Percentiles rank a stretch among this genome's conserved stretches.
These are phyloP conservation scores for Leptodactylus fuscus DNA, from an alignment of 2,113 vertebrate species.

Conservation along the genomic window DNA sequence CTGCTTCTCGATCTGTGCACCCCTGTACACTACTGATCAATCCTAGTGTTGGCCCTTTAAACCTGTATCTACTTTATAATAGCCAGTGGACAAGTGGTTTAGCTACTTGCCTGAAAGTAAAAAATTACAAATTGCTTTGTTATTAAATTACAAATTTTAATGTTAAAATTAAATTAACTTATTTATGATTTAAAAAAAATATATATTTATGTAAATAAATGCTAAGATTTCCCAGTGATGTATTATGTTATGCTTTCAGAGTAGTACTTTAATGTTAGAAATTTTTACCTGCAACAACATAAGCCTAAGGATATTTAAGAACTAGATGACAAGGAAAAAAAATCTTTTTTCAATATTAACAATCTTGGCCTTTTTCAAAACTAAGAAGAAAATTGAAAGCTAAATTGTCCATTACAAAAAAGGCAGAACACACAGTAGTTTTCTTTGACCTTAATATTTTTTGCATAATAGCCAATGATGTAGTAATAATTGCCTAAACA, in stretches of 20 bases:
- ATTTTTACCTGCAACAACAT: not conserved
- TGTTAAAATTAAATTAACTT: not conserved
- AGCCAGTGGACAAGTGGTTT: too few relatives aligned
- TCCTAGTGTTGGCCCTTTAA: too few relatives aligned
- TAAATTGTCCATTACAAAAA: constrained; percentile 9
- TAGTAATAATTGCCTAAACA: not conserved
- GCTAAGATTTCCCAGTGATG: too few relatives aligned
- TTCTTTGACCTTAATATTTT: not conserved
- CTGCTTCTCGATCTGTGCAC: too few relatives aligned
- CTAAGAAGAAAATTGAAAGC: not conserved
- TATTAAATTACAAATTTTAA: not conserved
- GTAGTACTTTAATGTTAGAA: not conserved
- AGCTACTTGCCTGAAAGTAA: too few relatives aligned
- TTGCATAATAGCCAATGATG: not conserved
- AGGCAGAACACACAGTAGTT: not conserved
- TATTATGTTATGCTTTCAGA: not conserved
- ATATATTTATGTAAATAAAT: not conserved
- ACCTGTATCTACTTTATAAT: too few relatives aligned
- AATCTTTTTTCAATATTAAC: constrained; percentile 20
- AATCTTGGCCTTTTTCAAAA: constrained; percentile 7
- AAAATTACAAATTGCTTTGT: not conserved
- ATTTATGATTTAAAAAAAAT: not conserved
- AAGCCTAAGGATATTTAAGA: constrained; percentile 2
- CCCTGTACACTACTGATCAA: too few relatives aligned
- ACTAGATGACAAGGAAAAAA: not conserved